Base-by-base conservation (phyloP, 2,113 vertebrate species). In the Thermophis baileyi region DNA sequence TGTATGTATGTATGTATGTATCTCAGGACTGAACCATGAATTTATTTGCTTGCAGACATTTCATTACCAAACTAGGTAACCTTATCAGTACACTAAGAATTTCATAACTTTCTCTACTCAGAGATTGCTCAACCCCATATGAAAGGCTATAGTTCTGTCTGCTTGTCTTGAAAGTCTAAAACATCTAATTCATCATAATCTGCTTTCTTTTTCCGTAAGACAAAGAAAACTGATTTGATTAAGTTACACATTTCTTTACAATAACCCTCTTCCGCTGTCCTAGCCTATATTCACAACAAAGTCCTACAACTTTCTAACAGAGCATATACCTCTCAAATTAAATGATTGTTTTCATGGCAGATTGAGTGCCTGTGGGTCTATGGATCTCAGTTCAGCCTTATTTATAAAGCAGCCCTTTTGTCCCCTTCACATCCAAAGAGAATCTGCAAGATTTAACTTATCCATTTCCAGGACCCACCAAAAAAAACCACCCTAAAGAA, bases 391-490 rank as follows among this genome's bases (percentile, higher is more conserved):
- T 40, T 69, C 93, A 95, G 94, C 18, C n/a, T 91, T 93, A 95
- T 91, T 95, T 89, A 87, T 2, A 92, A 88, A 92, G 9, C 63
- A 93, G 95, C 47, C 30, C 60, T 92, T 91, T 87, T 63, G 93
- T 81, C 95, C 92, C 7, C 92, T 27, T 22, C 92, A 92, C 81
- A 91, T 94, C 92, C 94, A 20, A 86, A 93, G 44, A 94, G 94
- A 92, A 88, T 93, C 46, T 69, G 90, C 88, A 92, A 95, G 95
- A 95, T 96, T 95, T 93, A 97, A 96, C 97, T 96, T 93, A 93
- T 46, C 85, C 91, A 63, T 6, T 94, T 96, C 94, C 87, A 74
- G 90, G 87, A 93, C 93, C 91, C 57, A 95, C 63, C 53, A 92
- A 95, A 93, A 63, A 27, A 89, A 95, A 50, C 2, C 47, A 24